Evolutionary conservation across 1,140 invertebrate species (phyloP).

Genomic region (Micrasema longulum): DNA sequence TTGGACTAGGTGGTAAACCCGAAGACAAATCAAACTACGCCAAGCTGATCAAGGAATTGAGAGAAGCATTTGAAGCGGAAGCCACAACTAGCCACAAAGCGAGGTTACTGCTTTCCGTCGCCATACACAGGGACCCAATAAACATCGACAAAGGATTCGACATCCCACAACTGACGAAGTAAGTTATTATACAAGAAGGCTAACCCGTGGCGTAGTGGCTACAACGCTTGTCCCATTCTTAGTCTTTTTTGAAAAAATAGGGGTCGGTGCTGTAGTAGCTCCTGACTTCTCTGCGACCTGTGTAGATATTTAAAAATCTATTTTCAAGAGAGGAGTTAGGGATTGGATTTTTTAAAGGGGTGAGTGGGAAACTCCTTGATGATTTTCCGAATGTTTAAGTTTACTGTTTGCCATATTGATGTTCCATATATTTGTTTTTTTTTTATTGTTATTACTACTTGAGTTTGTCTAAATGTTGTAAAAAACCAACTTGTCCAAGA

Average conservation of each 20-base stretch:
- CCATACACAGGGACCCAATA: background rate
- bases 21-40: slow-evolving; percentile 15
- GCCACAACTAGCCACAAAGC: background rate
- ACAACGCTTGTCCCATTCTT: no score
- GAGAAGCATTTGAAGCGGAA: slow-evolving; percentile 7
- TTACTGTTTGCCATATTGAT: no score
- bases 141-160: slow-evolving; percentile 23
- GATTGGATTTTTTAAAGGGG: no score
- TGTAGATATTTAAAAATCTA: no score
- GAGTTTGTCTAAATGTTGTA: no score
- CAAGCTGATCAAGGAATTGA: slow-evolving; percentile 8
- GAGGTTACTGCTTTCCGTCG: background rate
- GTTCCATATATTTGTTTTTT: no score
- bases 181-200: background rate
- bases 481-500: no score
- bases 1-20: background rate
- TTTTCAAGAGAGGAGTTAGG: no score
- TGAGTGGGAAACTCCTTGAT: no score
- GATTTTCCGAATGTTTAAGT: no score
- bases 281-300: background rate
- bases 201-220: background rate
- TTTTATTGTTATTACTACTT: no score
- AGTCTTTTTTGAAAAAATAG: background rate
- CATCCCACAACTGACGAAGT: background rate
- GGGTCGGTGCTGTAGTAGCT: background rate